phyloP scores from a whole-genome alignment of 2,888 invertebrate genomes.

The Vesta saturnalis region DNA sequence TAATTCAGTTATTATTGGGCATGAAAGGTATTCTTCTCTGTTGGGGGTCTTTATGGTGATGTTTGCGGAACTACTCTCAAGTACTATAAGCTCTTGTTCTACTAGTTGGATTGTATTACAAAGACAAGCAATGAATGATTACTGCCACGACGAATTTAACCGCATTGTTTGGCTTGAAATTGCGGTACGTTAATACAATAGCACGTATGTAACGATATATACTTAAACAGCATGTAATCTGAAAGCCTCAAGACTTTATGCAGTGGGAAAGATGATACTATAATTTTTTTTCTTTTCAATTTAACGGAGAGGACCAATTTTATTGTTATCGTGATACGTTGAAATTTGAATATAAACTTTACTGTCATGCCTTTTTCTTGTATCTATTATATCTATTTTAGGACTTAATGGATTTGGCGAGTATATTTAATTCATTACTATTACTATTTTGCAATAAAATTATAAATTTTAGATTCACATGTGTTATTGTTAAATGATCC shows the following conservation, averaged over 20 bases:
- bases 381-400: too few relatives aligned
- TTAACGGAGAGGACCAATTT: background rate
- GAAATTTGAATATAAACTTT: background rate
- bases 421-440: too few relatives aligned
- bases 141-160: slow-evolving; percentile 45
- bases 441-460: too few relatives aligned
- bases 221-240: slow-evolving; percentile 23
- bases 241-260: background rate
- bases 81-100: slow-evolving; percentile 39
- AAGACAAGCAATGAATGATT: slow-evolving; percentile 52
- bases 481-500: too few relatives aligned
- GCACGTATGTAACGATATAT: slow-evolving; percentile 29
- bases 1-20: slow-evolving; percentile 27
- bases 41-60: slow-evolving; percentile 46
- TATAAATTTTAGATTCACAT: too few relatives aligned
- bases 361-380: too few relatives aligned
- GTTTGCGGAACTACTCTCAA: slow-evolving; percentile 53
- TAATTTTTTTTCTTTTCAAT: slow-evolving; percentile 1
- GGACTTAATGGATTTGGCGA: too few relatives aligned
- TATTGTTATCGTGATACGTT: background rate
- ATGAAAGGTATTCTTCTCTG: slow-evolving; percentile 45
- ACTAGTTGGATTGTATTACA: slow-evolving; percentile 45
- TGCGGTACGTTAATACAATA: slow-evolving; percentile 40
- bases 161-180: slow-evolving; percentile 44
- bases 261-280: slow-evolving; percentile 1